phyloP scores from a whole-genome alignment of 2,888 invertebrate genomes.

The Xestia rhomboidea region DNA sequence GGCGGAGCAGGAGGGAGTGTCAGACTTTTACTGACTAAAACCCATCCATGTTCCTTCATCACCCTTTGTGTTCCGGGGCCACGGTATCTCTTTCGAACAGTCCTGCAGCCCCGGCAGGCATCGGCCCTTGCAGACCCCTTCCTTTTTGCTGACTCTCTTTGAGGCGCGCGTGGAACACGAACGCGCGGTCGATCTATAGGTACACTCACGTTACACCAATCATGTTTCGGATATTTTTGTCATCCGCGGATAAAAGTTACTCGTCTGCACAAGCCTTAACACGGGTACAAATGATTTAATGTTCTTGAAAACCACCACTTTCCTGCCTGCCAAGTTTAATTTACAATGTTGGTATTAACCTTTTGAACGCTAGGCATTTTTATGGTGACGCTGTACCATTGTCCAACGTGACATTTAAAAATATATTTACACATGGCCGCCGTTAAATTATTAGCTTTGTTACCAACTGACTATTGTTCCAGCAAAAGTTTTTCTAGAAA shows the following conservation, averaged over 20 bases:
- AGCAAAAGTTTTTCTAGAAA: slow-evolving; percentile 23
- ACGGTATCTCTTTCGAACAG: too few relatives aligned
- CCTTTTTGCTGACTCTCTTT: too few relatives aligned
- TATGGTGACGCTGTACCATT: slow-evolving; percentile 44
- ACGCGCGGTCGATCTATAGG: too few relatives aligned
- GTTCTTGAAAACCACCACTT: slow-evolving; percentile 51
- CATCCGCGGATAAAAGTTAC: background rate
- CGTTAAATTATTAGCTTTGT: slow-evolving; percentile 38
- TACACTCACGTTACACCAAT: background rate
- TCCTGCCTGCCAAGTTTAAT: slow-evolving; percentile 47
- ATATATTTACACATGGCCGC: slow-evolving; percentile 28
- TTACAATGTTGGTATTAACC: slow-evolving; percentile 52
- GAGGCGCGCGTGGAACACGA: too few relatives aligned
- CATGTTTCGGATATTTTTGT: background rate
- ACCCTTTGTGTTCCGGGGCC: too few relatives aligned
- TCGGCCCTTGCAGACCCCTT: too few relatives aligned
- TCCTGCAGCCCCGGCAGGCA: too few relatives aligned
- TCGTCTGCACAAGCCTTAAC: slow-evolving; percentile 10
- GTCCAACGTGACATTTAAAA: slow-evolving; percentile 50
- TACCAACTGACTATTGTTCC: slow-evolving; percentile 41
- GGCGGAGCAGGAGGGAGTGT: too few relatives aligned
- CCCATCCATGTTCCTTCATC: too few relatives aligned
- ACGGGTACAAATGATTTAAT: slow-evolving; percentile 55
- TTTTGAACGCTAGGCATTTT: slow-evolving; percentile 51
- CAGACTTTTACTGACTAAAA: too few relatives aligned